phyloP scores from a whole-genome alignment of 35 echinoderm and acorn worm genomes.

The Apostichopus californicus region DNA sequence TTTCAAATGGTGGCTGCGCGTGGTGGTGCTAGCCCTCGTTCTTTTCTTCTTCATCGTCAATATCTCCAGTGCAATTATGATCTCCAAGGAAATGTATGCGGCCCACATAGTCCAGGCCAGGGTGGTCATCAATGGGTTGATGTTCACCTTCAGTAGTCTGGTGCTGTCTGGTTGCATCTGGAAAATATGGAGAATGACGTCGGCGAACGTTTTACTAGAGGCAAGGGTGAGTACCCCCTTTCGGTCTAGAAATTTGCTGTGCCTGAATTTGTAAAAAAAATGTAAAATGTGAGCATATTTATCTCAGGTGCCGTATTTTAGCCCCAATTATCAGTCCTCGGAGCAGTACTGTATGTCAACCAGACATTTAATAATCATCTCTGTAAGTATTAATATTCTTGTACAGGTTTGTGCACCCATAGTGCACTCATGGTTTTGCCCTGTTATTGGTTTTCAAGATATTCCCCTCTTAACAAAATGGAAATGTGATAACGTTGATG shows the following conservation, averaged over 20 bases:
- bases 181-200: slow-evolving; percentile 90
- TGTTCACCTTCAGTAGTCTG: slow-evolving; percentile 71
- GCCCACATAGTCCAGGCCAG: slow-evolving; percentile 46
- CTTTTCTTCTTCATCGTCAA: slow-evolving; percentile 69
- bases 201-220: slow-evolving; percentile 90
- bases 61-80: slow-evolving; percentile 65
- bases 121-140: slow-evolving; percentile 76
- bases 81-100: slow-evolving; percentile 23
- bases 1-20: slow-evolving; percentile 50
- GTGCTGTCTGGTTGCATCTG: slow-evolving; percentile 85
- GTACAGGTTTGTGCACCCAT: too few relatives aligned
- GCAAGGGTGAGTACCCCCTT: slow-evolving; percentile 75
- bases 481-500: too few relatives aligned
- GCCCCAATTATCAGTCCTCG: too few relatives aligned
- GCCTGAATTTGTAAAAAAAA: too few relatives aligned
- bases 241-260: background rate
- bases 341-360: too few relatives aligned
- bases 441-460: too few relatives aligned
- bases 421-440: too few relatives aligned
- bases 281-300: too few relatives aligned
- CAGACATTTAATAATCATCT: too few relatives aligned
- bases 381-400: too few relatives aligned
- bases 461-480: too few relatives aligned
- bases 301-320: too few relatives aligned
- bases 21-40: slow-evolving; percentile 57